Evolutionary conservation across 1,140 invertebrate species (phyloP).

Genomic region (Saccostrea echinata): DNA sequence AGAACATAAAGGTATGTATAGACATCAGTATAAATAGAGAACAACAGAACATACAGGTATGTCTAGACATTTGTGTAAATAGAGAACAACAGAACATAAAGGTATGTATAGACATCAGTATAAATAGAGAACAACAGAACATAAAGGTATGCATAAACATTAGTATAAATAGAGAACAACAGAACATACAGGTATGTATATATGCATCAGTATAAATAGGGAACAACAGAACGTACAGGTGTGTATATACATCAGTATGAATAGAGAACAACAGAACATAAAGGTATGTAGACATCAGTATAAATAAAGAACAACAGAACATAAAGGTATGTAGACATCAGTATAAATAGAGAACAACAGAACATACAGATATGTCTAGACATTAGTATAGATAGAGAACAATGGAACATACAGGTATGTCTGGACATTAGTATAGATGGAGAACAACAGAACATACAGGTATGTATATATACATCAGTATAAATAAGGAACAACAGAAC

Average conservation of each 20-base stretch:
- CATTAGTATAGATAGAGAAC: too few species aligned
- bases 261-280: background rate
- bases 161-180: background rate
- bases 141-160: too few species aligned
- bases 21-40: too few species aligned
- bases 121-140: background rate
- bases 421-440: too few species aligned
- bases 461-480: too few species aligned
- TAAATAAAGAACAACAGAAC: background rate
- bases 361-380: background rate
- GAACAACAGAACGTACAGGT: background rate
- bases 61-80: background rate
- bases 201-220: too few species aligned
- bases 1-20: background rate
- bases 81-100: background rate
- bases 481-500: background rate
- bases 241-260: too few species aligned
- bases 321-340: too few species aligned
- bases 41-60: background rate
- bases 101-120: too few species aligned
- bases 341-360: background rate
- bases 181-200: background rate
- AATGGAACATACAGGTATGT: background rate
- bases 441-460: background rate
- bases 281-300: too few species aligned